Percentiles rank a stretch among this genome's conserved stretches.
Evolutionary conservation across 2,113 vertebrate species (phyloP).

Genomic region (Catharus bicknelli): DNA sequence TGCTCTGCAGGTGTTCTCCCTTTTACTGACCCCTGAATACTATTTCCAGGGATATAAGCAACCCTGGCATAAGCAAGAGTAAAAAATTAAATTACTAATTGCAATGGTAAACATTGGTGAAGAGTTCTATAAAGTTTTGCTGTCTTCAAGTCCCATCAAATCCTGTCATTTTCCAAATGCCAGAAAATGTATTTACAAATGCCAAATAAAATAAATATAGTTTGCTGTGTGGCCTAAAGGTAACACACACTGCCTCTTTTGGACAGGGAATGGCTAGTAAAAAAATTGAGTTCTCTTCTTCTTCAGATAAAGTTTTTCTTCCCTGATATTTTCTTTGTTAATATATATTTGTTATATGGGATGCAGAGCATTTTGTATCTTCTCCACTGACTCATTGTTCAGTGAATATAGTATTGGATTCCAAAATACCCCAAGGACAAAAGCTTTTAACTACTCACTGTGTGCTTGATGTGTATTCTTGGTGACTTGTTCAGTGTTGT

Average conservation of each 20-base stretch:
- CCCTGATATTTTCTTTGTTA: background rate
- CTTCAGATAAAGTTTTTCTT: background rate
- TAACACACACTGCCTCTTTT: background rate
- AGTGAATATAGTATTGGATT: background rate
- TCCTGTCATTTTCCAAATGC: background rate
- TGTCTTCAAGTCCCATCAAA: background rate
- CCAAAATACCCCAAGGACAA: background rate
- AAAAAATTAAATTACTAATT: background rate
- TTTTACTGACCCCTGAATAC: background rate
- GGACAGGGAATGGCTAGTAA: background rate
- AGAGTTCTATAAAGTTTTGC: background rate
- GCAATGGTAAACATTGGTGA: background rate
- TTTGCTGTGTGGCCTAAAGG: background rate
- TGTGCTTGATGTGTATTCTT: background rate
- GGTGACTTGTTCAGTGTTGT: background rate
- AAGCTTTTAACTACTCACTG: background rate
- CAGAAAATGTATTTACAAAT: background rate
- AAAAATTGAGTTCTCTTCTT: background rate
- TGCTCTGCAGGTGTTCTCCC: background rate
- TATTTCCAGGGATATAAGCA: background rate
- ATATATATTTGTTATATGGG: background rate
- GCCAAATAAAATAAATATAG: background rate
- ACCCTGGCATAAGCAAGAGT: background rate
- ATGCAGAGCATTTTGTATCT: background rate
- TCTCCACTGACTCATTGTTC: slow-evolving; percentile 9